Conservation (phyloP, 2,113 vertebrate genomes). For the Herpailurus yagouaroundi region DNA sequence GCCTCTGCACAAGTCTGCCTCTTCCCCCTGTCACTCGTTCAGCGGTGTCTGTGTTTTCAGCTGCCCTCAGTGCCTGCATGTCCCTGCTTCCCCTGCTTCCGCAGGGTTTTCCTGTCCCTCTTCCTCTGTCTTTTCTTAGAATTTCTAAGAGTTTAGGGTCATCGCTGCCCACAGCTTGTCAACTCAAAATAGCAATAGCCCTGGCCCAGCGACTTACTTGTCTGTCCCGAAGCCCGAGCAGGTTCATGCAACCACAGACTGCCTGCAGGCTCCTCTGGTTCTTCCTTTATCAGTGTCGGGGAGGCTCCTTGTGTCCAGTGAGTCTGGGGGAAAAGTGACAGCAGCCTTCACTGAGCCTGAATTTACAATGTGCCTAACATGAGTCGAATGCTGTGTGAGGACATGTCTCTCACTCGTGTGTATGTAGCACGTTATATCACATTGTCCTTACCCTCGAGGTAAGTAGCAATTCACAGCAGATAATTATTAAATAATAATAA, state of each 20-base stretch:
- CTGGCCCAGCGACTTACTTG: not conserved
- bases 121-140: not conserved
- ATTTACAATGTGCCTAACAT: not conserved
- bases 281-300: not conserved
- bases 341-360: not conserved
- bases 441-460: not conserved
- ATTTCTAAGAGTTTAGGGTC: not conserved
- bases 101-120: not conserved
- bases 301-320: not conserved
- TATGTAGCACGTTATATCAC: not conserved
- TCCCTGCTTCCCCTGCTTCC: not conserved
- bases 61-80: fast-evolving
- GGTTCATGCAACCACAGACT: not conserved
- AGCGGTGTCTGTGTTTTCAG: not conserved
- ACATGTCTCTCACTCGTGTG: too few species aligned
- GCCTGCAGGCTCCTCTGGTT: not conserved
- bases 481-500: not conserved
- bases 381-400: too few species aligned
- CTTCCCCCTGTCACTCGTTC: not conserved
- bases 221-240: not conserved
- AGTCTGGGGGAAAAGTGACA: not conserved
- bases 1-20: not conserved
- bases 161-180: not conserved
- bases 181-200: not conserved
- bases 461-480: not conserved